A percentile compares a stretch with the other conserved stretches of the same genome.
These are phyloP conservation scores for Heterohyrax brucei DNA, from an alignment of 2,797 vertebrate genomes.

Conservation along the genomic window DNA sequence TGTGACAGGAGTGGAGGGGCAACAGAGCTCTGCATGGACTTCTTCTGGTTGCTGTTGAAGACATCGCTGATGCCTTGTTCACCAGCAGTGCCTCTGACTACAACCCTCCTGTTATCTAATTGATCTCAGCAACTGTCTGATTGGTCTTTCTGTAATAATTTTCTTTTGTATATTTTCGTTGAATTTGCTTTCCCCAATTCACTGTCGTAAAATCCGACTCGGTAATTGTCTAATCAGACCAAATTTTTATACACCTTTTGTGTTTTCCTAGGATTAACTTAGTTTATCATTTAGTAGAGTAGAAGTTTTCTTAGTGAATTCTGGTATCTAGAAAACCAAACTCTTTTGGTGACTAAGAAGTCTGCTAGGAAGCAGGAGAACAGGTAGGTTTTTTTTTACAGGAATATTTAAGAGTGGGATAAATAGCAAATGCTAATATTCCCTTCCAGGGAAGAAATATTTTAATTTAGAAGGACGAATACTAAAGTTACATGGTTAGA, in stretches of 20 bases:
- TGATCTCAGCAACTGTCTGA: background rate
- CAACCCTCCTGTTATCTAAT: constrained; percentile 53
- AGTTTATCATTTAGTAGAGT: constrained; percentile 29
- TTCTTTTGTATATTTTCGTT: constrained; percentile 64
- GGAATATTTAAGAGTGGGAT: background rate
- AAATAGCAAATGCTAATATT: constrained; percentile 6
- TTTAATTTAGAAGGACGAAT: constrained; percentile 39
- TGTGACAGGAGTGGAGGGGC: background rate
- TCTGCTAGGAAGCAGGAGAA: background rate
- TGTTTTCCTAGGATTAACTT: constrained; percentile 21
- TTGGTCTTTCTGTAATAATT: constrained; percentile 61
- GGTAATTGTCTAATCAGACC: background rate
- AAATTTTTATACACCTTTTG: constrained; percentile 36
- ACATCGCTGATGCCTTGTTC: constrained; percentile 74
- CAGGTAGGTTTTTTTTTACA: background rate
- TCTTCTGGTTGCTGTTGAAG: constrained; percentile 60
- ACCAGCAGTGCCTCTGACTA: constrained; percentile 63
- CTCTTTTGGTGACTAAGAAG: background rate
- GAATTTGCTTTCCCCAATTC: background rate
- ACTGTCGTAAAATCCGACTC: background rate
- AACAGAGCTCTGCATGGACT: background rate
- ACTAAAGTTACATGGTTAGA: background rate
- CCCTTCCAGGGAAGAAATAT: background rate
- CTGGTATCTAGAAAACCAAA: constrained; percentile 20
- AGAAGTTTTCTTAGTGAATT: constrained; percentile 32